These are phyloP conservation scores for Tupaia tana DNA, from an alignment of 2,113 vertebrate species.

Conservation along the genomic window DNA sequence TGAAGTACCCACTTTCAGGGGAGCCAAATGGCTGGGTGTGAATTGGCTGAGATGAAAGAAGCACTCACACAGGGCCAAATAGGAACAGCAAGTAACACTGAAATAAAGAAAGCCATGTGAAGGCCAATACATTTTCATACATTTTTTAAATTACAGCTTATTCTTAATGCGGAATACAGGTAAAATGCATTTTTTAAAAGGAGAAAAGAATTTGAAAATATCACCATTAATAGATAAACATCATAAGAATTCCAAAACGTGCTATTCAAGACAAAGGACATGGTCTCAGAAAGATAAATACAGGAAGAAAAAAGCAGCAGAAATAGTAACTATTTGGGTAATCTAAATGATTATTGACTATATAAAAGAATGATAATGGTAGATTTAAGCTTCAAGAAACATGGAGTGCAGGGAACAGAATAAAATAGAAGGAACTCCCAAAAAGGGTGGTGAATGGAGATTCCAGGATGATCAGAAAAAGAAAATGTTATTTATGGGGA, in stretches of 20 bases:
- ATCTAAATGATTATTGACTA: not conserved
- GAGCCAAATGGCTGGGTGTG: not conserved
- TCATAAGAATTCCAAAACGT: slow-evolving; percentile 2
- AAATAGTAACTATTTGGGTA: not conserved
- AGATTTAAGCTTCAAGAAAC: not conserved
- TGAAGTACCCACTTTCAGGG: not conserved
- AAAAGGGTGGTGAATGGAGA: not conserved
- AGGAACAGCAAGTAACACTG: not conserved
- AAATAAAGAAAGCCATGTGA: not conserved
- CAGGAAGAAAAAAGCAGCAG: slow-evolving; percentile 28
- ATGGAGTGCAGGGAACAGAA: not conserved
- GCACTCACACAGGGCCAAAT: not conserved
- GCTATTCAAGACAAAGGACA: not conserved
- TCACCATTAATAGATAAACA: not conserved
- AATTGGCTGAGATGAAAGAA: not conserved
- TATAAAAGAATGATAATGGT: not conserved
- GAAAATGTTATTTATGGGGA: no score
- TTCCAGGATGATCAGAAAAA: not conserved
- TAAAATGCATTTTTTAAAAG: not conserved
- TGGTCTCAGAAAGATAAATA: slow-evolving; percentile 22
- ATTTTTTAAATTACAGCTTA: not conserved
- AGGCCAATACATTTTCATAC: not conserved
- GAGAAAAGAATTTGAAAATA: not conserved
- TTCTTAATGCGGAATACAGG: not conserved
- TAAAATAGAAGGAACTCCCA: not conserved